Conservation (phyloP, 2,888 invertebrate genomes). For the Onchidella celtica region DNA sequence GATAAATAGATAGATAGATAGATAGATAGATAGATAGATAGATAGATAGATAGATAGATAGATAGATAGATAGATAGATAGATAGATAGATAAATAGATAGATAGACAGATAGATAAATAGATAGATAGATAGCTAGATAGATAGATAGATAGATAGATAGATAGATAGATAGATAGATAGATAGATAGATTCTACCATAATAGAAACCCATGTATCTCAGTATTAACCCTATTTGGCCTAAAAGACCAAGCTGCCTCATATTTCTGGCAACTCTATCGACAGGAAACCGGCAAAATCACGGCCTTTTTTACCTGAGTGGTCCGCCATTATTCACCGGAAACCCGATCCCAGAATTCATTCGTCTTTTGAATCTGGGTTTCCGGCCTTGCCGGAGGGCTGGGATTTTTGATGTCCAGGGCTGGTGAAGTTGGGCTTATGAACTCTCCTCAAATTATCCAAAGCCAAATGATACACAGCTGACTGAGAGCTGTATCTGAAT, state of each 20-base stretch:
- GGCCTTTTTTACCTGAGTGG: not conserved
- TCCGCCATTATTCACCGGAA: slow-evolving; percentile 19
- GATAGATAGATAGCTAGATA: too few relatives aligned
- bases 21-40: too few relatives aligned
- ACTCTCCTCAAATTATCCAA: too few relatives aligned
- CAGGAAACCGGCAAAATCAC: not conserved
- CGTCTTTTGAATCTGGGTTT: slow-evolving; percentile 6
- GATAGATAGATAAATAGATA: too few relatives aligned
- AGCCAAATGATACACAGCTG: too few relatives aligned
- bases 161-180: slow-evolving; percentile 6
- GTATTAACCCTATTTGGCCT: too few relatives aligned
- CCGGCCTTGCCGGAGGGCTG: not conserved
- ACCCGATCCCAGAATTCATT: not conserved
- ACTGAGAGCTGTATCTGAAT: too few relatives aligned
- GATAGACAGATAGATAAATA: too few relatives aligned
- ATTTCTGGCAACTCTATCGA: not conserved
- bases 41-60: not conserved
- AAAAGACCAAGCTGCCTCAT: too few relatives aligned
- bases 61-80: not conserved
- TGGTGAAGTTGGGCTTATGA: not conserved
- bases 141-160: not conserved
- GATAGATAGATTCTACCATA: not conserved
- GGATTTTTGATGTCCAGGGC: slow-evolving; percentile 26
- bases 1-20: too few relatives aligned
- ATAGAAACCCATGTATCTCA: too few relatives aligned